Conservation (phyloP, 2,888 invertebrate species). For the Timema cristinae region DNA sequence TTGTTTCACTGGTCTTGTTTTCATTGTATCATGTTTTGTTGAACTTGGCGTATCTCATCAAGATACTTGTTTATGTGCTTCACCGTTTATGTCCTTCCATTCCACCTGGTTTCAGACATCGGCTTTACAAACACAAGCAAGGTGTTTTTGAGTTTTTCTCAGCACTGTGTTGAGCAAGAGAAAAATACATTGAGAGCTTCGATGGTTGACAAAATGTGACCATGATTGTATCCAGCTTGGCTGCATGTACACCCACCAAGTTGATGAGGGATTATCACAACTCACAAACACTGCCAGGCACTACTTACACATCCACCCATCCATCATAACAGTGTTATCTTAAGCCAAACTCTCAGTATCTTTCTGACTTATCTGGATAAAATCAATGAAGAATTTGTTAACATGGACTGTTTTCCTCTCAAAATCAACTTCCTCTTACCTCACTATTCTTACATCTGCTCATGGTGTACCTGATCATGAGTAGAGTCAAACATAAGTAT, state of each 20-base stretch:
- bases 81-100: not conserved
- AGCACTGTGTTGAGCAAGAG: conserved; percentile 3
- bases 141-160: not conserved
- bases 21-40: not conserved
- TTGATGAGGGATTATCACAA: not conserved
- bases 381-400: conserved; percentile 34
- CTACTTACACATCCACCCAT: conserved; percentile 30
- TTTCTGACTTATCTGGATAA: conserved; percentile 33
- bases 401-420: conserved; percentile 30
- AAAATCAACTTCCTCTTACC: conserved; percentile 31
- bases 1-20: not conserved
- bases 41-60: not conserved
- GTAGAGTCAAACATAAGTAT: conserved; percentile 34
- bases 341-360: conserved; percentile 32
- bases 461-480: conserved; percentile 32
- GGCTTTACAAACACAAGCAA: not conserved
- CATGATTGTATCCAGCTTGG: not conserved
- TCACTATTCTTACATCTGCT: conserved; percentile 27
- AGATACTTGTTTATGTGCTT: not conserved
- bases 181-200: not conserved
- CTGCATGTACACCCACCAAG: conserved; percentile 1
- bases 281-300: conserved; percentile 14
- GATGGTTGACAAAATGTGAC: not conserved
- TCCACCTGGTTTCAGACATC: not conserved
- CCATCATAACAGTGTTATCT: conserved; percentile 33